A percentile compares a stretch with the other conserved stretches of the same genome.
These are phyloP conservation scores for Drosophila fuyamai DNA, from an alignment of 1,140 invertebrate species.

Conservation along the genomic window DNA sequence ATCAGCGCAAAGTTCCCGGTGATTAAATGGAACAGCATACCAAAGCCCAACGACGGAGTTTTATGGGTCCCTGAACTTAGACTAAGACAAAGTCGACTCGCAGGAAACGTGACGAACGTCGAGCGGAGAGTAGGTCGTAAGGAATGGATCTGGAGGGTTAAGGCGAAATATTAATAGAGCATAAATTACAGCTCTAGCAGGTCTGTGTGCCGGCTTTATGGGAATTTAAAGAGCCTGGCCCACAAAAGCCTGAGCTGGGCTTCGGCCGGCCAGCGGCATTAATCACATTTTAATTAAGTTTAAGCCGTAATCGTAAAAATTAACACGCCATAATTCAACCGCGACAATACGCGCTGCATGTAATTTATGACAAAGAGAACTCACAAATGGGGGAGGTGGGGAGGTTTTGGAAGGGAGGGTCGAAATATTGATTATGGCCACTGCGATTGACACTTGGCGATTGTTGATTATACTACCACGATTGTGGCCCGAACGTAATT, in stretches of 20 bases:
- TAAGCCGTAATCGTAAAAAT: constrained; percentile 83
- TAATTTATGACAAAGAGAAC: constrained; percentile 69
- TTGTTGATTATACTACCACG: constrained; percentile 62
- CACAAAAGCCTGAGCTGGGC: constrained; percentile 50
- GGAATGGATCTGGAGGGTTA: constrained; percentile 44
- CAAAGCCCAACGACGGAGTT: not conserved
- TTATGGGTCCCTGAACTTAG: constrained; percentile 15
- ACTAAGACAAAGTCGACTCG: constrained; percentile 36
- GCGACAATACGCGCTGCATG: constrained; percentile 79
- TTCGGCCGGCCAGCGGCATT: constrained; percentile 58
- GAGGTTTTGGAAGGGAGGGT: constrained; percentile 8
- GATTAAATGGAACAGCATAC: constrained; percentile 41
- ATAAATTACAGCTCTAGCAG: constrained; percentile 65
- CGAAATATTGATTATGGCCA: constrained; percentile 80
- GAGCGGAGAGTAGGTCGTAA: constrained; percentile 7
- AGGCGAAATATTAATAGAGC: constrained; percentile 82
- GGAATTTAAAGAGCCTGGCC: constrained; percentile 74
- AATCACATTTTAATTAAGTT: constrained; percentile 83
- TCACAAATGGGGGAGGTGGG: not conserved
- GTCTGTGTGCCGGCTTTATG: constrained; percentile 55
- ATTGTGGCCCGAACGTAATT: constrained; percentile 65
- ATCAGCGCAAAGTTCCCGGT: constrained; percentile 14
- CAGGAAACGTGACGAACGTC: constrained; percentile 41
- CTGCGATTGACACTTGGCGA: constrained; percentile 50
- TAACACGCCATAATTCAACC: constrained; percentile 82